Evolutionary conservation across 2,113 vertebrate species (phyloP).

Genomic region (Lophura nycthemera): DNA sequence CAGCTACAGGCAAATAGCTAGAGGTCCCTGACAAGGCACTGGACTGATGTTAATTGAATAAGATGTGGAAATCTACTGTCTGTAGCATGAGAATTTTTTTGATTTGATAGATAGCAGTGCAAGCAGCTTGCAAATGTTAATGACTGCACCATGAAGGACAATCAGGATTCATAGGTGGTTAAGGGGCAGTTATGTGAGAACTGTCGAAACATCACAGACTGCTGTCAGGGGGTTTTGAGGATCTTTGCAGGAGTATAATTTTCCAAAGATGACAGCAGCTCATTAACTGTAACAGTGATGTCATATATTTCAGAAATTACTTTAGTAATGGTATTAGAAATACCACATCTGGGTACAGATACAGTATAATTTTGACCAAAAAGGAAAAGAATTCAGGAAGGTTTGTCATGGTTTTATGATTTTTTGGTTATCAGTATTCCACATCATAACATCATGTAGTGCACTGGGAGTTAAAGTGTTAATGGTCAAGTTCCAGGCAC

Average conservation of each 20-base stretch:
- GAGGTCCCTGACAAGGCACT: not conserved
- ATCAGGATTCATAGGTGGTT: conserved; percentile 13
- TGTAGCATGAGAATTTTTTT: not conserved
- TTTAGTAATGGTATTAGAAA: not conserved
- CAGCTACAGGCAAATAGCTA: not conserved
- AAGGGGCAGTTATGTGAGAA: not conserved
- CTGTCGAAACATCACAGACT: not conserved
- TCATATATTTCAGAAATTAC: not conserved
- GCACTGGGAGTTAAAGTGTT: no score
- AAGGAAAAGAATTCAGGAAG: not conserved
- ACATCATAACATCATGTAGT: no score
- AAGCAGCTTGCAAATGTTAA: conserved; percentile 24
- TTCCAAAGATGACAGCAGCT: not conserved
- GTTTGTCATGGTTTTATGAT: not conserved
- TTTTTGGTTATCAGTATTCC: no score
- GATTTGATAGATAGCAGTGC: not conserved
- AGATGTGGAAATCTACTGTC: not conserved
- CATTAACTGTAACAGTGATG: not conserved
- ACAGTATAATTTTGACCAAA: not conserved
- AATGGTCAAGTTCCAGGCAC: no score
- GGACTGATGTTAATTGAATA: not conserved
- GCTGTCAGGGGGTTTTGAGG: not conserved
- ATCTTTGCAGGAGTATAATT: not conserved
- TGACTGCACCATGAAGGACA: not conserved
- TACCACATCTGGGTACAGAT: not conserved